Base-by-base conservation (phyloP, 64 coral and sea anemone genomes). In the Anthopleura sola region DNA sequence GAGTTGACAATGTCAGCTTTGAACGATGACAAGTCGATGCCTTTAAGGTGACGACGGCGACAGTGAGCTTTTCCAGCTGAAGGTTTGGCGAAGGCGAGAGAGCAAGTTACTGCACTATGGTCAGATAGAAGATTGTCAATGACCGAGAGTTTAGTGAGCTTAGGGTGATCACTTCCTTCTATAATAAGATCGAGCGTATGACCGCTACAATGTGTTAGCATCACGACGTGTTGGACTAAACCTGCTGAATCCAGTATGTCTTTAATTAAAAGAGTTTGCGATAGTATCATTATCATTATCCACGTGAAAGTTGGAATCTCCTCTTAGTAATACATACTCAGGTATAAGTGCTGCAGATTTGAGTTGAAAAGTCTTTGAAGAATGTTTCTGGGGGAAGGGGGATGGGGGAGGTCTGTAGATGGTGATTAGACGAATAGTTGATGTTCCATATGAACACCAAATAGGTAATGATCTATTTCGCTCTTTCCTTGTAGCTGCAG, bases 171-270 rank as follows among this genome's bases (percentile, higher is more conserved):
- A 16, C 81, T 16, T 16, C 77, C 32, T 24, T 78, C 86, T 66
- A 88, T 88, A 36, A 88, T 55, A 60, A 88, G 77, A 88, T 88
- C 86, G 1, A 87, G 38, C 23, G 86, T 87, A 55, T 87, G 74
- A n/a, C 86, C 86, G 46, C 75, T 68, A 36, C 78, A 40, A 58
- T 88, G 86, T 20, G 49, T 87, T 8, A 16, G 16, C 1, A 23
- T 24, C 3, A 14, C 17, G 2, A 84, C 28, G 36, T 50, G 71
- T 87, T 87, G 86, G 55, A 37, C 71, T 24, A 87, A 37, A 46
- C 86, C 86, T n/a, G 49, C 86, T 12, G 86, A 87, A 18, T 68
- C 37, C n/a, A 75, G 32, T 6, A 86, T 23, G 33, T 86, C 84
- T 39, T 40, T 68, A n/a, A n/a, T n/a, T n/a, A 47, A 86, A 86